These are phyloP conservation scores for Falco punctatus DNA, from an alignment of 2,113 vertebrate species.

Conservation along the genomic window DNA sequence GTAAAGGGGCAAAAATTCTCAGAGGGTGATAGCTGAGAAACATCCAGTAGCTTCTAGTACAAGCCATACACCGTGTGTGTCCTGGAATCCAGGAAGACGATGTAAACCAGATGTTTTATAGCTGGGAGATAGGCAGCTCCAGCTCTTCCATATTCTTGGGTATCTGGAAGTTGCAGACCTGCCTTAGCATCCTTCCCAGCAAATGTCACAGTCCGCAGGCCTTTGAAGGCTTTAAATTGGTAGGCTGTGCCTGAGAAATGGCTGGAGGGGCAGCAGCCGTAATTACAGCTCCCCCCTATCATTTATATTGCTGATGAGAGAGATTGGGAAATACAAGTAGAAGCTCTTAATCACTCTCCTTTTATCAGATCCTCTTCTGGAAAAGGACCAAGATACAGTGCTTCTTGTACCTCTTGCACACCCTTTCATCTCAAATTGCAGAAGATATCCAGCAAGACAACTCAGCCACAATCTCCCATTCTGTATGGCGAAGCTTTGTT, in stretches of 20 bases:
- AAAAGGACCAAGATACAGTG: neutral
- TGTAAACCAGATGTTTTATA: conserved; percentile 47
- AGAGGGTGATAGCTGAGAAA: conserved; percentile 1
- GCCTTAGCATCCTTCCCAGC: neutral
- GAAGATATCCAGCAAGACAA: neutral
- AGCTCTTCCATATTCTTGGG: neutral
- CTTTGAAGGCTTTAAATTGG: neutral
- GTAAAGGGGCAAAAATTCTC: neutral
- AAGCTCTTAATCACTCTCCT: neutral
- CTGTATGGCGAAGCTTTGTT: neutral
- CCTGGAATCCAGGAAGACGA: conserved; percentile 60
- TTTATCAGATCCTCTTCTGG: neutral
- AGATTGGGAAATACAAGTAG: neutral
- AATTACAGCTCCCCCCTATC: neutral
- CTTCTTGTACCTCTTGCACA: neutral
- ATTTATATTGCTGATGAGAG: neutral
- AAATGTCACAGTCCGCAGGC: neutral
- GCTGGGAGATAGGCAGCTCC: conserved; percentile 46
- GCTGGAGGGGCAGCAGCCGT: conserved; percentile 2
- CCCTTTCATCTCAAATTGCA: neutral
- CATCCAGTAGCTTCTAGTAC: conserved; percentile 54
- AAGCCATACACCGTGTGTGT: neutral
- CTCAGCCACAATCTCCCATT: neutral
- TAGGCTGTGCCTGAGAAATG: neutral
- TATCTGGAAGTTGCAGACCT: neutral